Conservation (phyloP, 2,888 invertebrate genomes). For the Tipula helvola region DNA sequence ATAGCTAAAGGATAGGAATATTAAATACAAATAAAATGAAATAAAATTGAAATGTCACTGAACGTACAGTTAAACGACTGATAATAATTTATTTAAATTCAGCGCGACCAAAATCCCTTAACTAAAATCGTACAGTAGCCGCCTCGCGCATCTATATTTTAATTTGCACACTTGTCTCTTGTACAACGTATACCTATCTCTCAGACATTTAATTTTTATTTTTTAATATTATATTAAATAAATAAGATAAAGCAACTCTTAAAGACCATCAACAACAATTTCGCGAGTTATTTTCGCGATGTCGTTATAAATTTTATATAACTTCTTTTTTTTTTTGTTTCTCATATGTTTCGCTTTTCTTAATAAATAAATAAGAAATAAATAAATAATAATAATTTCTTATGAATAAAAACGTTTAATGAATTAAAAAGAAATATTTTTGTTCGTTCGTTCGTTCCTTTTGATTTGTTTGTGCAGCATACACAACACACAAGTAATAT, state of each 20-base stretch:
- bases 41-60: neutral
- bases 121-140: neutral
- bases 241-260: neutral
- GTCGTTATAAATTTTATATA: neutral
- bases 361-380: neutral
- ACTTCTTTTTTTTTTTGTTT: neutral
- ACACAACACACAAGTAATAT: neutral
- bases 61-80: neutral
- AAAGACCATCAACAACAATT: constrained; percentile 4
- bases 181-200: neutral
- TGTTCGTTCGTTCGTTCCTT: neutral
- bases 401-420: constrained; percentile 4
- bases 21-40: neutral
- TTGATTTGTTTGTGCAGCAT: neutral
- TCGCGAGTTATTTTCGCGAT: neutral
- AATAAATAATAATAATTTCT: constrained; percentile 4
- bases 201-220: neutral
- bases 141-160: neutral
- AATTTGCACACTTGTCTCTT: neutral
- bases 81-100: neutral
- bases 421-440: constrained; percentile 1
- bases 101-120: neutral
- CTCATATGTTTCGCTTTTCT: neutral
- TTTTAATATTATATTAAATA: neutral
- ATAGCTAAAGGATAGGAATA: neutral